Conservation (phyloP, 1,140 invertebrate genomes). For the Ceratina japonica region DNA sequence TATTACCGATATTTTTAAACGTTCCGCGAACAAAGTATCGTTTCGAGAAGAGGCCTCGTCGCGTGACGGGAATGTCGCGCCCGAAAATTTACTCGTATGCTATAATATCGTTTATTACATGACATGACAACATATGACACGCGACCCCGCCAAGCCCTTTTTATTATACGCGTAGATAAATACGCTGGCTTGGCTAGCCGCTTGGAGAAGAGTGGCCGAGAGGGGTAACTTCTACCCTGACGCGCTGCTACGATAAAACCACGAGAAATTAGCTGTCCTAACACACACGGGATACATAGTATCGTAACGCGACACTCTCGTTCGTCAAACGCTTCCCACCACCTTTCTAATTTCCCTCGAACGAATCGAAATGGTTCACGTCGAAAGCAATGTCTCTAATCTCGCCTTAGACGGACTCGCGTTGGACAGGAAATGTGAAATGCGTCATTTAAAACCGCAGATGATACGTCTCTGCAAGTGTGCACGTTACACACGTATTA, state of each 20-base stretch:
- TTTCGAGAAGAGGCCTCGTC: conserved; percentile 10
- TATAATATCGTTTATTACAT: background rate
- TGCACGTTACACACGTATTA: background rate
- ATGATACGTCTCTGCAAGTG: background rate
- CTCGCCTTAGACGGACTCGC: background rate
- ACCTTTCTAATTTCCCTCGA: no score
- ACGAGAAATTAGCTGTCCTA: background rate
- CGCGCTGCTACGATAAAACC: background rate
- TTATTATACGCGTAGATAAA: conserved; percentile 4
- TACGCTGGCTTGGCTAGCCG: background rate
- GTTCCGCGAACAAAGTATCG: conserved; percentile 7
- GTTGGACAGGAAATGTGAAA: background rate
- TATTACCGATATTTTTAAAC: conserved; percentile 13
- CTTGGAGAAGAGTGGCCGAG: background rate
- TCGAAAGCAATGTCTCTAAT: background rate
- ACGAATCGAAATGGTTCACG: no score
- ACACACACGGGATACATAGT: no score
- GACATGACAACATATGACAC: background rate
- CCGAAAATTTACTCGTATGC: background rate
- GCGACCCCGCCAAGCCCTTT: conserved; percentile 23
- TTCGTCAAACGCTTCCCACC: no score
- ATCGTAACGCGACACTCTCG: no score
- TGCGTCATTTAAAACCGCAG: conserved; percentile 10
- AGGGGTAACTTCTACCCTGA: background rate
- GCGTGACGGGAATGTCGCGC: conserved; percentile 7